Percentiles rank a stretch among this genome's conserved stretches.
Evolutionary conservation across 2,797 vertebrate species (phyloP).

Genomic region (Orestias chungarensis): DNA sequence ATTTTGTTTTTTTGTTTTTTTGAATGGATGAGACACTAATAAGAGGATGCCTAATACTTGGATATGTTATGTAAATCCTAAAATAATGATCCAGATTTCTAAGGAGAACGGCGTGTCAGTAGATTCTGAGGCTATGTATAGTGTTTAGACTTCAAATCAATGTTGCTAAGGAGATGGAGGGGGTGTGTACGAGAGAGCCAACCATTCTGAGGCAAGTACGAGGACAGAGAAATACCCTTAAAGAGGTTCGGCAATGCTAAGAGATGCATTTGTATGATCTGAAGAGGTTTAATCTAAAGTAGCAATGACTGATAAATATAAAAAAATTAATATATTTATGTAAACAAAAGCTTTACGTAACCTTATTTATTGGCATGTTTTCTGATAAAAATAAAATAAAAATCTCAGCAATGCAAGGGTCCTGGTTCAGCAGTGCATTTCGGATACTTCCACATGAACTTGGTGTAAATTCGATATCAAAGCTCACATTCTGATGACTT

Average conservation of each 20-base stretch:
- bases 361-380: not conserved
- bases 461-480: slow-evolving; percentile 12
- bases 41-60: slow-evolving; percentile 1
- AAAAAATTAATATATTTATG: not conserved
- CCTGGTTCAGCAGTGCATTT: not conserved
- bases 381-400: not conserved
- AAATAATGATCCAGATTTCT: slow-evolving; percentile 62
- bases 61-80: slow-evolving; percentile 24
- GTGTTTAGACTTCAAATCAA: slow-evolving; percentile 73
- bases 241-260: slow-evolving; percentile 21
- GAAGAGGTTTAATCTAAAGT: not conserved
- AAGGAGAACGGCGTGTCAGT: slow-evolving; percentile 56
- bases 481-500: slow-evolving; percentile 25
- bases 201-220: slow-evolving; percentile 50
- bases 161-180: slow-evolving; percentile 75
- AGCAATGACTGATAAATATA: not conserved
- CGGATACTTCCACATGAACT: not conserved
- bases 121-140: slow-evolving; percentile 47
- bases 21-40: not conserved
- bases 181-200: slow-evolving; percentile 60
- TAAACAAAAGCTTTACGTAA: no score
- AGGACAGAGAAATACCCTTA: slow-evolving; percentile 42
- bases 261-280: slow-evolving; percentile 1
- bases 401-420: not conserved
- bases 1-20: not conserved